Evolutionary conservation across 1,140 invertebrate genomes (phyloP).

Genomic region (Homalodisca vitripennis): DNA sequence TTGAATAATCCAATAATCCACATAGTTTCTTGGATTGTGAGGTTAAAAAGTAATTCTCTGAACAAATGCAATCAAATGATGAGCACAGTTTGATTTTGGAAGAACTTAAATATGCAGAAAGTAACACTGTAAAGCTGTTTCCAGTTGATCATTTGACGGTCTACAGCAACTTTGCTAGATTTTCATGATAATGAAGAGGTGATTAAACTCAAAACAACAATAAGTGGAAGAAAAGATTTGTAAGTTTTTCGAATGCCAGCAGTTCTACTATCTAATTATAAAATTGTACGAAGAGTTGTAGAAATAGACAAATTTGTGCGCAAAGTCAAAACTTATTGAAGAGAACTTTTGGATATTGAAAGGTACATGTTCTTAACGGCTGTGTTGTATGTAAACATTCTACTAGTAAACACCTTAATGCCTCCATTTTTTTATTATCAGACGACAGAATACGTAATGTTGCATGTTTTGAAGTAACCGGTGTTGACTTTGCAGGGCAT

Average conservation of each 20-base stretch:
- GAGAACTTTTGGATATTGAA: constrained; percentile 14
- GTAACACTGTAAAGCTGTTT: neutral
- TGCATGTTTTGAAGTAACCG: constrained; percentile 36
- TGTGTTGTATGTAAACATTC: constrained; percentile 15
- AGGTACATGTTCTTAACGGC: neutral
- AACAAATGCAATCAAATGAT: neutral
- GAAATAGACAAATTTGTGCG: neutral
- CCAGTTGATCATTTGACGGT: neutral
- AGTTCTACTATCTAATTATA: constrained; percentile 12
- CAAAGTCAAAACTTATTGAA: neutral
- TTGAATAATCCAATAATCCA: too few species aligned
- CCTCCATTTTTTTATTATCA: constrained; percentile 16
- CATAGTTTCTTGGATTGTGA: neutral
- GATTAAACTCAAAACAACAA: constrained; percentile 8
- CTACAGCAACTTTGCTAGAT: neutral
- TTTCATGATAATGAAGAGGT: constrained; percentile 18
- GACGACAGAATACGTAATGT: constrained; percentile 39
- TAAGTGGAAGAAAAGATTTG: neutral
- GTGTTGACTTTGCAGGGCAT: constrained; percentile 45
- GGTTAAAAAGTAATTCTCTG: neutral
- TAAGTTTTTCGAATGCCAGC: constrained; percentile 17
- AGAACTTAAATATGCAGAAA: neutral
- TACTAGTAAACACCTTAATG: neutral
- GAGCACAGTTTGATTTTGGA: neutral
- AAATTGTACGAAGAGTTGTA: neutral